Conservation (phyloP, 2,113 vertebrate genomes). For the Leucoraja erinaceus region DNA sequence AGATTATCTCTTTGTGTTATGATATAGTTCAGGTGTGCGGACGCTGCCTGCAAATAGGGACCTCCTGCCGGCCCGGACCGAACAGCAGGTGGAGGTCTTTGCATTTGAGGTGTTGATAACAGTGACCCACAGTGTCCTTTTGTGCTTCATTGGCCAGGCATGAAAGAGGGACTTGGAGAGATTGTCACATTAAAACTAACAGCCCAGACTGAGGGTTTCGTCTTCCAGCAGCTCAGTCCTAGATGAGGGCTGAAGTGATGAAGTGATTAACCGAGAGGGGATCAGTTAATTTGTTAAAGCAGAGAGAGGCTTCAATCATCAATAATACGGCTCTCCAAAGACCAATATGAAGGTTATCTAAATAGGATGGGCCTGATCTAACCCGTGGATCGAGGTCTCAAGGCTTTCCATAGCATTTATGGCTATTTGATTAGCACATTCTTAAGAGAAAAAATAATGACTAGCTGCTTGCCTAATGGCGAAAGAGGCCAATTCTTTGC, state of each 20-base stretch:
- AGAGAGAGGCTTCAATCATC: conserved; percentile 54
- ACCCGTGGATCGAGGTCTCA: conserved; percentile 45
- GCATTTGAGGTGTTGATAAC: conserved; percentile 47
- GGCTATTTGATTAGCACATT: conserved; percentile 37
- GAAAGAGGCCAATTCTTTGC: conserved; percentile 34
- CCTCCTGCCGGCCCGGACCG: background rate
- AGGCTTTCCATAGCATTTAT: conserved; percentile 38
- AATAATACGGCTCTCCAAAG: conserved; percentile 52
- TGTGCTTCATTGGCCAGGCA: conserved; percentile 41
- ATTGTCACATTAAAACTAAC: conserved; percentile 39
- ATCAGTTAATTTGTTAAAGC: conserved; percentile 58
- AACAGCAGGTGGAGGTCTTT: conserved; percentile 38
- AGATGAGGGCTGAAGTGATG: conserved; percentile 60
- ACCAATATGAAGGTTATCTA: conserved; percentile 64
- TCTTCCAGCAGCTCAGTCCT: conserved; percentile 55
- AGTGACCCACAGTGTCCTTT: conserved; percentile 43
- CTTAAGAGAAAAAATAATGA: conserved; percentile 34
- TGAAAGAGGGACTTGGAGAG: conserved; percentile 38
- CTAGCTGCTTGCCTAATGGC: conserved; percentile 32
- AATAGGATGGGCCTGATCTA: conserved; percentile 56
- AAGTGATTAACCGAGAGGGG: conserved; percentile 58
- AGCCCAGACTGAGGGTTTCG: conserved; percentile 40
- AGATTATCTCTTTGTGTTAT: conserved; percentile 46
- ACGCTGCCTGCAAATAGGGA: conserved; percentile 42
- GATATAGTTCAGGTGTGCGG: conserved; percentile 46